A percentile compares a stretch with the other conserved stretches of the same genome.
Conservation (phyloP, 2,888 invertebrate species). For the Troides helena region DNA sequence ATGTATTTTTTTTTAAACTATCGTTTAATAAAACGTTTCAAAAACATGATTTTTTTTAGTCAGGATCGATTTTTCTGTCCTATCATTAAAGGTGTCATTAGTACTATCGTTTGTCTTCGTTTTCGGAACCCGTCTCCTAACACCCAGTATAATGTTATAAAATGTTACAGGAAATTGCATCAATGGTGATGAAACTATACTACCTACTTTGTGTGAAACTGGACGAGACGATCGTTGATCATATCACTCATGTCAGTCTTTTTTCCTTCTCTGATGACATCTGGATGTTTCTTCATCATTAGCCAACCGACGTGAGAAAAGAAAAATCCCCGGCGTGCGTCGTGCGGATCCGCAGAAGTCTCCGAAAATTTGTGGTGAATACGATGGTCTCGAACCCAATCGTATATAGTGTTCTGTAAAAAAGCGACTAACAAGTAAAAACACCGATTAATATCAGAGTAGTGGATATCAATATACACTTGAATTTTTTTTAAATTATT, state of each 20-base stretch:
- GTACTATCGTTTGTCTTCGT: too few species aligned
- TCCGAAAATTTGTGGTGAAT: constrained; percentile 88
- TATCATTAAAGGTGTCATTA: too few species aligned
- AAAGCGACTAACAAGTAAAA: not conserved
- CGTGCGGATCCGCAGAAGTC: constrained; percentile 91
- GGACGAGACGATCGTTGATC: constrained; percentile 85
- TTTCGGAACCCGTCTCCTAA: too few species aligned
- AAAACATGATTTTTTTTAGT: too few species aligned
- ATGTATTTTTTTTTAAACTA: too few species aligned
- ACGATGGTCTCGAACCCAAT: constrained; percentile 89
- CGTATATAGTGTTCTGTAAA: constrained; percentile 82
- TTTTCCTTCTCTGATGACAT: constrained; percentile 87
- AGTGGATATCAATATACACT: not conserved
- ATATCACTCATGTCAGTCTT: constrained; percentile 92
- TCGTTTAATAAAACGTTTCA: too few species aligned
- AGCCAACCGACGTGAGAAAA: constrained; percentile 97
- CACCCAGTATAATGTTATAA: not conserved
- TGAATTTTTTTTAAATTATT: not conserved
- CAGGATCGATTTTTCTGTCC: too few species aligned
- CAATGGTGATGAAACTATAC: not conserved
- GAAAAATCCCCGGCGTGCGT: constrained; percentile 91
- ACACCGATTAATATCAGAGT: not conserved
- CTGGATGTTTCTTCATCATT: constrained; percentile 93
- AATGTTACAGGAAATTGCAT: not conserved
- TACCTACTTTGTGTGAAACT: constrained; percentile 86